phyloP scores from a whole-genome alignment of 2,113 vertebrate genomes.

The Oreamnos americanus region DNA sequence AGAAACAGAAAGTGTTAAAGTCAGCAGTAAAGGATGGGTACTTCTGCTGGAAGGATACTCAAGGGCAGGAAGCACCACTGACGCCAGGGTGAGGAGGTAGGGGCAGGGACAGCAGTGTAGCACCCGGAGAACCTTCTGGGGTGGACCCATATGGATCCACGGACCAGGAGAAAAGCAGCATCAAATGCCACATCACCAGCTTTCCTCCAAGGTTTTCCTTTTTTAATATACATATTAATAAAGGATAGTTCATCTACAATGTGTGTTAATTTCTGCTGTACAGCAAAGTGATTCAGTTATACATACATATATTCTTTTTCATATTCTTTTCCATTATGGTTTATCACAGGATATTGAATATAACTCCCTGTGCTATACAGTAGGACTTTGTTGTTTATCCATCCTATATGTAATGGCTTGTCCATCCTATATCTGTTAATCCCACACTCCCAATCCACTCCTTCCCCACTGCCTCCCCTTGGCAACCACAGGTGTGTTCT shows the following conservation, averaged over 20 bases:
- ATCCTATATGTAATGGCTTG: neutral
- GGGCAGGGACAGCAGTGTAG: fast-evolving
- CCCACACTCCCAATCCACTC: neutral
- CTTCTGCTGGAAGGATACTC: fast-evolving
- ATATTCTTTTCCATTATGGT: neutral
- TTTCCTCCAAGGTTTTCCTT: neutral
- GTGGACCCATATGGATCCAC: neutral
- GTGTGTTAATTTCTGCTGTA: neutral
- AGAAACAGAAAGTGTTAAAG: neutral
- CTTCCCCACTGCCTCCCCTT: neutral
- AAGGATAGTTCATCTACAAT: neutral
- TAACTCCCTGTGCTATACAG: neutral
- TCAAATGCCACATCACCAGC: neutral
- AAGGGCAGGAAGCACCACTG: fast-evolving
- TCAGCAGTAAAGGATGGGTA: neutral
- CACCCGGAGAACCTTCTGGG: neutral
- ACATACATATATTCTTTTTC: neutral
- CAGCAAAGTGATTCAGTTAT: neutral
- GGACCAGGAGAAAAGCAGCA: neutral
- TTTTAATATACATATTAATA: neutral
- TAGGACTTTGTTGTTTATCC: neutral
- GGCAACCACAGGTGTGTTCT: neutral
- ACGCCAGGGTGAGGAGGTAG: neutral
- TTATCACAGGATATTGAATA: neutral
- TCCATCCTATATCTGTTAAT: neutral